These are phyloP conservation scores for Uropetala carovei DNA, from an alignment of 2,888 invertebrate species.

Conservation along the genomic window DNA sequence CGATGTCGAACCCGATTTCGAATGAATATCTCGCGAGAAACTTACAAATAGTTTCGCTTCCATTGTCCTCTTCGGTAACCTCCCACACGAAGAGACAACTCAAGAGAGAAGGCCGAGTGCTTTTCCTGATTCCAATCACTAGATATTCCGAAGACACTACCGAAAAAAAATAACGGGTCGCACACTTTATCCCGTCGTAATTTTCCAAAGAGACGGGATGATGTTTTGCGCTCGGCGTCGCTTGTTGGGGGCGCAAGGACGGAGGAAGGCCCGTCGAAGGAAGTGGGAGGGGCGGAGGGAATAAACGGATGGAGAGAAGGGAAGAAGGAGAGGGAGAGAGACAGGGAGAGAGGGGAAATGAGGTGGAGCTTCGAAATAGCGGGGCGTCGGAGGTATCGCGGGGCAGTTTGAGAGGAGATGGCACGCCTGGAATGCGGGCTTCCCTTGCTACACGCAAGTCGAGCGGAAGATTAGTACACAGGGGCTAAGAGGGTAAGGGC, in stretches of 20 bases:
- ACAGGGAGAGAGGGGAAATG: background rate
- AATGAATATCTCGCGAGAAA: background rate
- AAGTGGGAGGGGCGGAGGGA: background rate
- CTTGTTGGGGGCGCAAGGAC: background rate
- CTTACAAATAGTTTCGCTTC: background rate
- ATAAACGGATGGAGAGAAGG: background rate
- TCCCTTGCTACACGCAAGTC: slow-evolving; percentile 27
- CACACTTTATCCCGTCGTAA: slow-evolving; percentile 51
- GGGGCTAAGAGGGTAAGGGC: slow-evolving; percentile 33
- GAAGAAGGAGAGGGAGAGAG: background rate
- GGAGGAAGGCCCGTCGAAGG: background rate
- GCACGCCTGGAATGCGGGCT: slow-evolving; percentile 37
- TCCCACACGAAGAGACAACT: background rate
- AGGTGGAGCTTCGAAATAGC: background rate
- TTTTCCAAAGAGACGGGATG: slow-evolving; percentile 40
- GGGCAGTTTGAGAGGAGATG: background rate
- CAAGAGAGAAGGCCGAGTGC: background rate
- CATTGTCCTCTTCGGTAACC: slow-evolving; percentile 31
- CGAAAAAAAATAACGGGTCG: slow-evolving; percentile 25
- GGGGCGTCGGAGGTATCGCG: background rate
- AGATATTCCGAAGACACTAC: background rate
- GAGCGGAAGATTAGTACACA: slow-evolving; percentile 54
- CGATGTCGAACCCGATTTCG: too few relatives aligned
- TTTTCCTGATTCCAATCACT: slow-evolving; percentile 39
- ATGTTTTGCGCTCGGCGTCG: background rate